Conservation (phyloP, 2,113 vertebrate genomes). For the Pardalotus punctatus region DNA sequence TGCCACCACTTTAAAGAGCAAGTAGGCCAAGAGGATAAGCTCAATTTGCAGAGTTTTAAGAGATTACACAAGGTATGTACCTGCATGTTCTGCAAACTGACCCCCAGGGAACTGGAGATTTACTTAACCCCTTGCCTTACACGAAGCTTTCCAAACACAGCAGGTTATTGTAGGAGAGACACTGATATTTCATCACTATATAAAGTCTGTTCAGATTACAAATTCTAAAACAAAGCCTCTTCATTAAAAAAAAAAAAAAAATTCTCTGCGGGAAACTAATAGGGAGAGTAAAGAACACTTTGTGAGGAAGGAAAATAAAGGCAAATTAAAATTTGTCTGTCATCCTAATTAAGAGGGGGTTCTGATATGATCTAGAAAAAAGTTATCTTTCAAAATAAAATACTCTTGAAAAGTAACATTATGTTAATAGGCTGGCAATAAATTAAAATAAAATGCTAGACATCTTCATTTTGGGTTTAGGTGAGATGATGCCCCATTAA, state of each 20-base stretch:
- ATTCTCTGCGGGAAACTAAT: slow-evolving; percentile 53
- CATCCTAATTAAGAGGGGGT: slow-evolving; percentile 18
- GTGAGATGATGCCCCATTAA: not conserved
- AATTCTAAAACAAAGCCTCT: slow-evolving; percentile 48
- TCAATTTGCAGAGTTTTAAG: not conserved
- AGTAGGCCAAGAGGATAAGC: not conserved
- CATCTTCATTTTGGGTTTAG: not conserved
- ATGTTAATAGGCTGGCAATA: not conserved
- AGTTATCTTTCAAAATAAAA: not conserved
- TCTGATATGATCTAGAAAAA: not conserved
- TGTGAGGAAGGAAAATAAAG: slow-evolving; percentile 10
- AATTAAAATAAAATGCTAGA: not conserved
- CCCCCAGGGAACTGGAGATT: not conserved
- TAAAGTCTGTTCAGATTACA: slow-evolving; percentile 37
- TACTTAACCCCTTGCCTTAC: not conserved
- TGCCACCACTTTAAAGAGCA: not conserved
- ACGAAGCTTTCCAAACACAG: slow-evolving; percentile 40
- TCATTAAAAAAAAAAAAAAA: slow-evolving; percentile 60
- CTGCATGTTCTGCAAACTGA: not conserved
- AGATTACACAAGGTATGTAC: not conserved
- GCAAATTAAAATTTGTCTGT: slow-evolving; percentile 38
- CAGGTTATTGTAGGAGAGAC: not conserved
- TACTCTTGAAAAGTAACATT: not conserved
- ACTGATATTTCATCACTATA: slow-evolving; percentile 22
- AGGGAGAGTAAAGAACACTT: slow-evolving; percentile 48